These are phyloP conservation scores for Nemoura dubitans DNA, from an alignment of 2,888 invertebrate genomes.

Conservation along the genomic window DNA sequence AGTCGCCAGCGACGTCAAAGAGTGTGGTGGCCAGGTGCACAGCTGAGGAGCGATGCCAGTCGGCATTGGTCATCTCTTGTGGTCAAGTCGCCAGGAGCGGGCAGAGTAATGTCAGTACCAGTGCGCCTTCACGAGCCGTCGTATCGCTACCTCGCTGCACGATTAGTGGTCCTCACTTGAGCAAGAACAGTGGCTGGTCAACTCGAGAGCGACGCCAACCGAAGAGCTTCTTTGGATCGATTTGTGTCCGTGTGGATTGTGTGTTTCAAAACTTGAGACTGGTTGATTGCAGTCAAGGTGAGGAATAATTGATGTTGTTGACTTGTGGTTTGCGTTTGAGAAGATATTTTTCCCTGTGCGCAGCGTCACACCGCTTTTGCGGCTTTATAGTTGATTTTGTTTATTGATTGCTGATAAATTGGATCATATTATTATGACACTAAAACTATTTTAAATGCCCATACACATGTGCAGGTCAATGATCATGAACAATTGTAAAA, in stretches of 20 bases:
- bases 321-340: conserved; percentile 2
- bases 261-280: not conserved
- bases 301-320: not conserved
- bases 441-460: no score
- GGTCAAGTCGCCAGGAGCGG: not conserved
- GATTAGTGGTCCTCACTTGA: no score
- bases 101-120: not conserved
- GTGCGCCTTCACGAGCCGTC: not conserved
- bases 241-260: not conserved
- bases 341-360: not conserved
- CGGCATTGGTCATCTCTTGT: not conserved
- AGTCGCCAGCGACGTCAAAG: not conserved
- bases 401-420: no score
- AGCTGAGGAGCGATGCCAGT: not conserved
- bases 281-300: not conserved
- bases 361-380: no score
- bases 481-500: no score
- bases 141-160: no score
- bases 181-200: not conserved
- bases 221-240: not conserved
- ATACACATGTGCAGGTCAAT: no score
- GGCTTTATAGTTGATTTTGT: no score
- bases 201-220: not conserved
- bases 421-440: no score
- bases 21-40: not conserved